A percentile compares a stretch with the other conserved stretches of the same genome.
Conservation (phyloP, 1,140 invertebrate species). For the Zaprionus tsacasi region DNA sequence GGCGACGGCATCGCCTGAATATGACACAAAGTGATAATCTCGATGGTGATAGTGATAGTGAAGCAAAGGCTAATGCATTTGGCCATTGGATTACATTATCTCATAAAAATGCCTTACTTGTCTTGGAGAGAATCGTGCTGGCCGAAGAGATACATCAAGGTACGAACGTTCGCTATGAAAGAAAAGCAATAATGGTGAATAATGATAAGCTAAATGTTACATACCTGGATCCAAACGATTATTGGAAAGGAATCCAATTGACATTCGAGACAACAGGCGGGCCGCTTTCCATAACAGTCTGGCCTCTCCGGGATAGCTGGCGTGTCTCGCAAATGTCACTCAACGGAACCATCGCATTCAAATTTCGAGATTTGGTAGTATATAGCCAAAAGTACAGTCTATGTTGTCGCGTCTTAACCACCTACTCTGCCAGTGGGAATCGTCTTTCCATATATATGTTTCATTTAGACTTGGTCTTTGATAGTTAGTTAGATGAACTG, state of each 20-base stretch:
- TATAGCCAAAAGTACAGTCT: constrained; percentile 37
- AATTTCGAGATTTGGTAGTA: constrained; percentile 8
- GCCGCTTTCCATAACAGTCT: background rate
- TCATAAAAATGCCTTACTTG: background rate
- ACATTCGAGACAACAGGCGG: background rate
- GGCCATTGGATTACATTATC: constrained; percentile 25
- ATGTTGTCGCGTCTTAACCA: constrained; percentile 36
- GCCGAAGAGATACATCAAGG: background rate
- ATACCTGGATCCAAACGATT: background rate
- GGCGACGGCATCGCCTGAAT: constrained; percentile 14
- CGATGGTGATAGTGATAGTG: too few relatives aligned
- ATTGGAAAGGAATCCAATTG: constrained; percentile 16
- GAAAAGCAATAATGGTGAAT: background rate
- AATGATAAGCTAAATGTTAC: background rate
- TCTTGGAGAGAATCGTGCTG: constrained; percentile 11
- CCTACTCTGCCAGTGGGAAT: background rate
- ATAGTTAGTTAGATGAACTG: constrained; percentile 21
- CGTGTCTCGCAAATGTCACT: background rate
- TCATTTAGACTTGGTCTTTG: constrained; percentile 35
- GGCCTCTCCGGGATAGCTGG: constrained; percentile 40
- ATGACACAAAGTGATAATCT: background rate
- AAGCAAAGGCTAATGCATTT: too few relatives aligned
- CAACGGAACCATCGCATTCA: background rate
- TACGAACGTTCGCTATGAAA: background rate
- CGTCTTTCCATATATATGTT: constrained; percentile 25